Base-by-base conservation (phyloP, 2,797 vertebrate genomes). In the Echiichthys vipera region DNA sequence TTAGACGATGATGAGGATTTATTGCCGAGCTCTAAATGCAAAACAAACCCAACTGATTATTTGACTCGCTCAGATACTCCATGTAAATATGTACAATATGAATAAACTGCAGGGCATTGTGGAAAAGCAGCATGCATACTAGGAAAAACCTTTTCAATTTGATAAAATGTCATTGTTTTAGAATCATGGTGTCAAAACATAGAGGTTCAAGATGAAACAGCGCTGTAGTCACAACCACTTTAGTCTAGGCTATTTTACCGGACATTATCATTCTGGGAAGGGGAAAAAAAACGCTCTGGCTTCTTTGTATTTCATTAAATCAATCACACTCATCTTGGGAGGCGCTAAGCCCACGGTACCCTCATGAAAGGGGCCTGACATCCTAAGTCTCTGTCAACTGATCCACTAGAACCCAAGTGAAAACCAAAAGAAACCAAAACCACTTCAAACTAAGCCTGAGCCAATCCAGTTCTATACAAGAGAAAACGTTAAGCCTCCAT, bases 21-120 rank as follows among this genome's bases (percentile, higher is more conserved):
- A 65, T 29, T 61, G 39, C 10, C 30, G n/a, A n/a, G n/a, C n/a
- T n/a, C 43, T 45, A 30, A 78, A 83, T 57, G 32, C n/a, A 40
- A 39, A 46, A 46, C 34, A 39, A 46, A 62, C 15, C 40, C 0
- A 62, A 51, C n/a, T 65, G 46, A 61, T 32, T 40, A 29, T 62
- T 50, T 25, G 29, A 65, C 5, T 61, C 20, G n/a, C 58, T 51
- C 29, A 22, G 22, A 50, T 37, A 29, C 30, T 17, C 25, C 3
- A 51, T 37, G 7, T 56, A 47, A 61, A 47, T 50, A 46, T 65
- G 54, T 22, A 20, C 5, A 47, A 42, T 53, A 20, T 29, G 12
- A 51, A 53, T 2, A 45, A 45, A 56, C 13, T 50, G 30, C 69
- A 56, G 47, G 47, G 40, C 10, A 9, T 30, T 17, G 1, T 8